phyloP scores from a whole-genome alignment of 1,140 invertebrate species.

The Ips nitidus region DNA sequence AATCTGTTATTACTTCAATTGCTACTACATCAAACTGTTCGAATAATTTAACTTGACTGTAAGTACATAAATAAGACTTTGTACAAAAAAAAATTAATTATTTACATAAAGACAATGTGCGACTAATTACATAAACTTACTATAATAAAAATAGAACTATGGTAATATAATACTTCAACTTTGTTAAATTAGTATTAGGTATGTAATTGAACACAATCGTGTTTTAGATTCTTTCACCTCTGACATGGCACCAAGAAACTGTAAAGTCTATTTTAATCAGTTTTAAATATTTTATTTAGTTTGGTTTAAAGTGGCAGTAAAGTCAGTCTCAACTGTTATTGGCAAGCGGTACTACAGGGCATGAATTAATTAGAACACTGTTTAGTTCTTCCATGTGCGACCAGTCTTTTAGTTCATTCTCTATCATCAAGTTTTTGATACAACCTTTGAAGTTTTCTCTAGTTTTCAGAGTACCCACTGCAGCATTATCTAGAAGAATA shows the following conservation, averaged over 20 bases:
- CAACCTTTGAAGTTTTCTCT: slow-evolving; percentile 89
- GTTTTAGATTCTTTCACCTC: too few relatives aligned
- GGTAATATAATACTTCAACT: too few relatives aligned
- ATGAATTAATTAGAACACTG: slow-evolving; percentile 83
- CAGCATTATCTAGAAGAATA: slow-evolving; percentile 63
- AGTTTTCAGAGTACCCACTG: slow-evolving; percentile 64
- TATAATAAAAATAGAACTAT: too few relatives aligned
- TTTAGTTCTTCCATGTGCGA: slow-evolving; percentile 78
- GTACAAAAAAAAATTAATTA: slow-evolving; percentile 1
- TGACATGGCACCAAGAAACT: too few relatives aligned
- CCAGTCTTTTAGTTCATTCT: slow-evolving; percentile 72
- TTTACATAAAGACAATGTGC: background rate
- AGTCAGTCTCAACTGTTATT: too few relatives aligned
- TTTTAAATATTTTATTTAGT: too few relatives aligned
- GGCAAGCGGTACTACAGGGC: slow-evolving; percentile 56
- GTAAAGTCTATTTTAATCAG: too few relatives aligned
- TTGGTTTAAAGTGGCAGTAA: too few relatives aligned
- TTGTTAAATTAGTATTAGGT: too few relatives aligned
- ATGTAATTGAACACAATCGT: too few relatives aligned
- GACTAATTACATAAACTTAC: too few relatives aligned
- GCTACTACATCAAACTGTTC: background rate
- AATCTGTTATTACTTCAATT: too few relatives aligned
- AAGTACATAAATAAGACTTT: background rate
- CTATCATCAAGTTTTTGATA: slow-evolving; percentile 80
- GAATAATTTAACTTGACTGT: background rate